Base-by-base conservation (phyloP, 2,888 invertebrate genomes). In the Sminthurinus aureus region DNA sequence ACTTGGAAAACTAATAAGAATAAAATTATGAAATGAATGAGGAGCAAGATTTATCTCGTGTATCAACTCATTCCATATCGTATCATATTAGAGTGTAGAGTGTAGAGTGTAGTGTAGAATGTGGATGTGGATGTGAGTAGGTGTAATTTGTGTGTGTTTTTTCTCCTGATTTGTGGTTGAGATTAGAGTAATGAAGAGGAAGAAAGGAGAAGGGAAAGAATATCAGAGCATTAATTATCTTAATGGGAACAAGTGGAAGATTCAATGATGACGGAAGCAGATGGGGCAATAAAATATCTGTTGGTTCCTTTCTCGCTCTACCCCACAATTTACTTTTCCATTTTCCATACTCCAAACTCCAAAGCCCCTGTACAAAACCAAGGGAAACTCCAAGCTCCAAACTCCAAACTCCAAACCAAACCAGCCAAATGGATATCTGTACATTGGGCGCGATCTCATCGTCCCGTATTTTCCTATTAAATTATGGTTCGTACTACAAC, bases 141-240 rank as follows among this genome's bases (percentile, higher is more conserved):
- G 66, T 66, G 66, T 73, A 26, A 75, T 50, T 22, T 38, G 51
- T 75, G 20, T 20, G 26, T 76, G n/a, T 58, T 58, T 58, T 71
- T 71, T 71, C 71, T 71, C 8, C 22, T 71, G 71, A 71, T 71
- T 71, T 71, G 71, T 71, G 71, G 71, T 71, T 71, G 22, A 69
- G 71, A 24, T 20, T 51, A 80, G 71, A 24, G 71, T 51, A 80
- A 73, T 73, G 67, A 67, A 52, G 51, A 83, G 75, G 83, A 83
- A 83, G 76, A 77, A 58, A 71, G 74, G 79, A 58, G 76, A 66
- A 76, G 69, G 76, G 76, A 76, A 76, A 26, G 52, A 81, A 81
- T 81, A 51, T 73, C 52, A 78, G 38, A 82, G 69, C 82, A 82
- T 82, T 82, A 82, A 82, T 82, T 82, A 82, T 82, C 67, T 82